These are phyloP conservation scores for Platysteira castanea DNA, from an alignment of 2,113 vertebrate genomes.

Conservation along the genomic window DNA sequence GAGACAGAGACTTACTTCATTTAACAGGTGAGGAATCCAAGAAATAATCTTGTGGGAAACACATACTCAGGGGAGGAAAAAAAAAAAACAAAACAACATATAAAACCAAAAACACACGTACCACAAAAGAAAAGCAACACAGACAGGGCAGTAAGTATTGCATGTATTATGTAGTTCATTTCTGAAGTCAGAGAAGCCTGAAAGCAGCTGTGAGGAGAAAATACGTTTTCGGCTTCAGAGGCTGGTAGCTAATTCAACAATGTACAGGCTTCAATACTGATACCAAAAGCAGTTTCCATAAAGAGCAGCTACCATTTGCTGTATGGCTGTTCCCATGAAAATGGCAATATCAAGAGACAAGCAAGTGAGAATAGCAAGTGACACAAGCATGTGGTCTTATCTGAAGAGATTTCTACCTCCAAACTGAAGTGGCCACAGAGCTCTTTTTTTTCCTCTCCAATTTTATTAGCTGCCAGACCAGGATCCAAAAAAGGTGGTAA, in stretches of 20 bases:
- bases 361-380: neutral
- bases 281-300: neutral
- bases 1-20: neutral
- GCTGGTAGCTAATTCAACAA: neutral
- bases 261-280: neutral
- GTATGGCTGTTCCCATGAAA: neutral
- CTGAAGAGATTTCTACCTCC: neutral
- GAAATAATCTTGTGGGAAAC: neutral
- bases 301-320: neutral
- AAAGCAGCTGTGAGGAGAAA: neutral
- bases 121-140: neutral
- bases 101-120: neutral
- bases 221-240: neutral
- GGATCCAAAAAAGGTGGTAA: neutral
- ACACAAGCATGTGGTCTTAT: neutral
- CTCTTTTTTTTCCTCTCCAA: neutral
- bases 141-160: neutral
- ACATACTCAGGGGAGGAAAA: neutral
- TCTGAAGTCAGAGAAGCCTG: neutral
- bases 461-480: neutral
- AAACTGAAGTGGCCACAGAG: neutral
- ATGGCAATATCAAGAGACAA: neutral
- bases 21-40: neutral
- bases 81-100: neutral
- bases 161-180: neutral